These are phyloP conservation scores for Furcula furcula DNA, from an alignment of 2,888 invertebrate species.

Conservation along the genomic window DNA sequence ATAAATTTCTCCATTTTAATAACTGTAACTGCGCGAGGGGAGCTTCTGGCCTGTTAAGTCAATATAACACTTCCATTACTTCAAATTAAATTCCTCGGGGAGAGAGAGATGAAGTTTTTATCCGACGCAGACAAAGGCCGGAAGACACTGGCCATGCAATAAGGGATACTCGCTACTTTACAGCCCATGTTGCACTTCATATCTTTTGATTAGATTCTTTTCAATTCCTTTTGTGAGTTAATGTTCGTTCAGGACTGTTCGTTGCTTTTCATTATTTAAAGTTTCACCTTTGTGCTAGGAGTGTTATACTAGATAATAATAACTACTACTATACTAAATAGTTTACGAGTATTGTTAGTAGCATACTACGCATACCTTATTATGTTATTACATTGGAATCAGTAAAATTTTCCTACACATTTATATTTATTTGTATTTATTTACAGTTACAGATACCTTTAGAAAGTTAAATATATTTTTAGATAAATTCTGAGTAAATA, in stretches of 20 bases:
- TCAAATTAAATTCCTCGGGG: slow-evolving; percentile 81
- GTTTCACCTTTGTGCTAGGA: no score
- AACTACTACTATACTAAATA: no score
- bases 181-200: slow-evolving; percentile 26
- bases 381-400: no score
- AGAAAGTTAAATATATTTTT: no score
- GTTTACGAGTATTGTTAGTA: no score
- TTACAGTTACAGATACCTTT: no score
- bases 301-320: no score
- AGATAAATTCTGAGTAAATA: no score
- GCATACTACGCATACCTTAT: no score
- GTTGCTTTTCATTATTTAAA: slow-evolving; percentile 5
- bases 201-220: slow-evolving; percentile 27
- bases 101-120: slow-evolving; percentile 79
- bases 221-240: slow-evolving; percentile 4
- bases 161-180: slow-evolving; percentile 31
- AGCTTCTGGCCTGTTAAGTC: slow-evolving; percentile 80
- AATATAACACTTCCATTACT: slow-evolving; percentile 82
- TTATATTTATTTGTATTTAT: no score
- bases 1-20: slow-evolving; percentile 82
- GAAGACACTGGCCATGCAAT: slow-evolving; percentile 57
- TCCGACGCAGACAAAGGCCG: slow-evolving; percentile 65
- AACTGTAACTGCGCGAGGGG: slow-evolving; percentile 77
- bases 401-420: no score
- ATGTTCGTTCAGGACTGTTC: slow-evolving; percentile 2